A percentile compares a stretch with the other conserved stretches of the same genome.
Evolutionary conservation across 2,113 vertebrate species (phyloP).

Genomic region (Mohoua ochrocephala): DNA sequence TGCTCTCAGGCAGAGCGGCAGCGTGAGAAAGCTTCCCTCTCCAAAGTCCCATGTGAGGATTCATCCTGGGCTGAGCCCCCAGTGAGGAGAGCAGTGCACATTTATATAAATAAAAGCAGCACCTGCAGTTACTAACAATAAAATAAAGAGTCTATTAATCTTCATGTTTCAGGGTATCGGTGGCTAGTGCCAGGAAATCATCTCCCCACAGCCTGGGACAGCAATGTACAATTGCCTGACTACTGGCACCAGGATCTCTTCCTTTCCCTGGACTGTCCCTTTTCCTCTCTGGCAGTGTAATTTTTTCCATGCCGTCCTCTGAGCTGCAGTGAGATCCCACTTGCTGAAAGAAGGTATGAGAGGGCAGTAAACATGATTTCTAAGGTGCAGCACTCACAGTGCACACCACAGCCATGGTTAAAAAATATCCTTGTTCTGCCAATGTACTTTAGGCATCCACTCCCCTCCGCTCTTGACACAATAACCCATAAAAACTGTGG

Average conservation of each 20-base stretch:
- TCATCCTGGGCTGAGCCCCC: neutral
- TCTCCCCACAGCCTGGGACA: neutral
- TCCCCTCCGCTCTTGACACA: conserved; percentile 36
- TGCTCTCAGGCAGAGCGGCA: neutral
- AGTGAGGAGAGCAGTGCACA: neutral
- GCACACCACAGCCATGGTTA: neutral
- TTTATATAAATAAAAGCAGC: conserved; percentile 36
- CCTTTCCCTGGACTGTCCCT: neutral
- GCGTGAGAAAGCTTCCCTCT: neutral
- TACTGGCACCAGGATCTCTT: neutral
- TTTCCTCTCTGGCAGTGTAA: neutral
- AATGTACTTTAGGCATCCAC: neutral
- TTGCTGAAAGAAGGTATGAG: neutral
- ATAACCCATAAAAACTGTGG: conserved; percentile 35
- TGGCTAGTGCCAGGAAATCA: neutral
- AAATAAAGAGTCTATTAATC: conserved; percentile 52
- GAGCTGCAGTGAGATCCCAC: neutral
- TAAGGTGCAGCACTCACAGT: neutral
- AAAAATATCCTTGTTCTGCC: neutral
- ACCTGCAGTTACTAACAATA: conserved; percentile 40
- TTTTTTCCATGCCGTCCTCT: neutral
- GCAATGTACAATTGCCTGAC: neutral
- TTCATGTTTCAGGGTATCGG: conserved; percentile 2
- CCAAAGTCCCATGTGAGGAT: neutral
- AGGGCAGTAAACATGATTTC: neutral